Conservation (phyloP, 2,888 invertebrate species). For the Drosophila paramelanica region DNA sequence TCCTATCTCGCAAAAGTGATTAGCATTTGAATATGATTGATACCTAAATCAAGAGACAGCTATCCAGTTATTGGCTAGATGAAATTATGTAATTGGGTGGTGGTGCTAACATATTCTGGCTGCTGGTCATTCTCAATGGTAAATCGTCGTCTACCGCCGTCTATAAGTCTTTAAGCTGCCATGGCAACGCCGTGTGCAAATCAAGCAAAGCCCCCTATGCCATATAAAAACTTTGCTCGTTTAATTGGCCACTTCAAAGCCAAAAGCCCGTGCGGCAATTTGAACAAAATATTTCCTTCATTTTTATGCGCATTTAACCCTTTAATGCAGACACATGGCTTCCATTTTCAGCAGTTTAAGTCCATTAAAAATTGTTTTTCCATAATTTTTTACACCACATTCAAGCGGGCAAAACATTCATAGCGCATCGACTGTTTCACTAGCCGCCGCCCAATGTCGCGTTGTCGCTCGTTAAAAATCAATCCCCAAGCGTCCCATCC, state of each 20-base stretch:
- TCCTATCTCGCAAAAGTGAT: conserved; percentile 19
- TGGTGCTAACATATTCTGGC: not conserved
- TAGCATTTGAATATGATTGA: conserved; percentile 34
- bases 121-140: not conserved
- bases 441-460: conserved; percentile 27
- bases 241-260: conserved; percentile 61
- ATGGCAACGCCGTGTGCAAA: conserved; percentile 12
- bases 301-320: conserved; percentile 69
- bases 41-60: conserved; percentile 9
- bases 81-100: not conserved
- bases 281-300: conserved; percentile 51
- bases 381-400: conserved; percentile 69
- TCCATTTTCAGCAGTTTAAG: conserved; percentile 64
- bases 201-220: conserved; percentile 27
- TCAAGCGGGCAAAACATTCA: conserved; percentile 54
- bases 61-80: not conserved
- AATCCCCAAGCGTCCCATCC: conserved; percentile 69
- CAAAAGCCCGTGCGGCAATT: conserved; percentile 58
- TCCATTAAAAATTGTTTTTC: conserved; percentile 77
- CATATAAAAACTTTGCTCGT: conserved; percentile 32
- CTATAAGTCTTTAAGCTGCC: conserved; percentile 5
- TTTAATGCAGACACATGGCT: conserved; percentile 73
- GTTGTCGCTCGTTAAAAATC: conserved; percentile 76
- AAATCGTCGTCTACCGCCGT: not conserved
- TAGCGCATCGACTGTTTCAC: conserved; percentile 48